Evolutionary conservation across 2,888 invertebrate species (phyloP), one percentile per base, ranked within the genome.

Genomic region (Epistrophe eligans): DNA sequence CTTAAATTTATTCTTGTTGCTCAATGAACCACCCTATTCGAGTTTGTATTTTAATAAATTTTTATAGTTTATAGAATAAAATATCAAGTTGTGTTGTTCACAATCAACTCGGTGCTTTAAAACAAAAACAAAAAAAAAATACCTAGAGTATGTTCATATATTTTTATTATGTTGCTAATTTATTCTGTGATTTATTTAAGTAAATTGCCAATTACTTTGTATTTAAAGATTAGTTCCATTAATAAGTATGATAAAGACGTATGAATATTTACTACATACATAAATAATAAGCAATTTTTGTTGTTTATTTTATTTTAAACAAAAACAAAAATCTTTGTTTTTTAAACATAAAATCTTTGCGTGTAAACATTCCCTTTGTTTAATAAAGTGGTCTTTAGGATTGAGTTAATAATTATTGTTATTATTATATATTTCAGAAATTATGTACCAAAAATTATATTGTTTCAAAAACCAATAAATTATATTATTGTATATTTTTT

Each of bases 101-200:
- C 9, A 5, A 48, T 28, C 45, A 48, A 32, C 35, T 67, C 35
- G 19, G 67, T 67, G 67, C 50, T 67, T 45, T 28, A 45, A 10
- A 62, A 9, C 4, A 17, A 45, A 32, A 50, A 19, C n/a, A 45
- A 10, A 19, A 40, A 52, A 38, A 6, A 32, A 3, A 66, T 32
- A 32, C 55, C 55, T 55, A n/a, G 8, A 55, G 2, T 24, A 60
- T 38, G 32, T n/a, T 13, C 9, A 62, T 9, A 43, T 7, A 35
- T 15, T 45, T 8, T 9, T 40, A 24, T 24, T 28, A 43, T 77
- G 80, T 85, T 82, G 77, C 79, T 81, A 70, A 77, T 82, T 58
- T 70, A 77, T 79, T 79, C 84, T 87, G 85, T 87, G 85, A 87
- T 87, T 80, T 77, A 73, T 77, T 81, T 85, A 64, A 73, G 73